Evolutionary conservation across 2,888 invertebrate species (phyloP), one percentile per base, ranked within the genome.

Genomic region (Vanessa cardui): DNA sequence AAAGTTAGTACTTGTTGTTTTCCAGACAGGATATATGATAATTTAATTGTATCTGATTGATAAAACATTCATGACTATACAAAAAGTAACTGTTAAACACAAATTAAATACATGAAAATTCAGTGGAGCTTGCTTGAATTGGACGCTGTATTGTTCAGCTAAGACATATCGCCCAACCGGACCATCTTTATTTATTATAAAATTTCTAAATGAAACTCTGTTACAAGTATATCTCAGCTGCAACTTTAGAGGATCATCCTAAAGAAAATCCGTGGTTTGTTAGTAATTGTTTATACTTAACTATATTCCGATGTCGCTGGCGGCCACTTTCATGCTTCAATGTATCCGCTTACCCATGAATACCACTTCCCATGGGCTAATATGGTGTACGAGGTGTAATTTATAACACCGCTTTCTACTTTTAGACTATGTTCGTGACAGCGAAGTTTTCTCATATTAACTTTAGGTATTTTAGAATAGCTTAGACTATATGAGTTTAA

Each of bases 281-380:
- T 44, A 58, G 66, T 66, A 66, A 66, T 66, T 66, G 66, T 66
- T 66, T 62, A 44, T 62, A 66, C 56, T 61, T 62, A 47, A 66
- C 56, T 33, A 61, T 61, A 66, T 47, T 26, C 58, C 44, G 16
- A 47, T 50, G 62, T 67, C 62, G 62, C 66, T 62, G 8, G 66
- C 58, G 66, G 66, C 66, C 39, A 49, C 49, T 49, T 21, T 52
- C 18, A 44, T 26, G 31, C 46, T 26, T 7, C 33, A 63, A 58
- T 45, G 20, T 62, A 62, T 52, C 66, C 62, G 61, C 47, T 56
- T 31, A 56, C 46, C 31, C 45, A 56, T 64, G 56, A 64, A 64
- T 64, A 64, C 56, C 47, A 20, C 54, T 64, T 58, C 26, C 59
- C 56, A 56, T 56, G 39, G 56, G 46, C 63, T 64, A 59, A 64